Percentiles rank a stretch among this genome's conserved stretches.
Evolutionary conservation across 2,888 invertebrate genomes (phyloP).

Genomic region (Nephrocerus scutellatus): DNA sequence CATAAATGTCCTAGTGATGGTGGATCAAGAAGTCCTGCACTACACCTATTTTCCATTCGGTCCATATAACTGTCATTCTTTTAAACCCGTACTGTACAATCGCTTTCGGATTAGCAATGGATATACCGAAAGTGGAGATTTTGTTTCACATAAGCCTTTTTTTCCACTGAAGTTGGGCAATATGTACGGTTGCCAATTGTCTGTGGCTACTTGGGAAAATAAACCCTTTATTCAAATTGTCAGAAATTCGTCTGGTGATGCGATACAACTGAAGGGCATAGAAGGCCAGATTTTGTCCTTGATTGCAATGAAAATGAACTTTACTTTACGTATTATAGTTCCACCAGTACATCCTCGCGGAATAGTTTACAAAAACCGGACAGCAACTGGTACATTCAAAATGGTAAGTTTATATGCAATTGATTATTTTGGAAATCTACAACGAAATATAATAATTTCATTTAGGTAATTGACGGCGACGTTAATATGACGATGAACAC

Average conservation of each 20-base stretch:
- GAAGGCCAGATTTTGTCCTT: slow-evolving; percentile 35
- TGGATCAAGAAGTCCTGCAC: slow-evolving; percentile 25
- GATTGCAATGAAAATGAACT: slow-evolving; percentile 38
- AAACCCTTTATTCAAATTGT: slow-evolving; percentile 33
- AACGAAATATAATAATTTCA: not conserved
- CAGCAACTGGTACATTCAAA: slow-evolving; percentile 33
- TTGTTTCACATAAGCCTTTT: no score
- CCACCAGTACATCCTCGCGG: slow-evolving; percentile 26
- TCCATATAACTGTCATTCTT: slow-evolving; percentile 28
- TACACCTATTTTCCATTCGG: slow-evolving; percentile 40
- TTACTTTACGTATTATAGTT: slow-evolving; percentile 30
- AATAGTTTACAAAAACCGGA: slow-evolving; percentile 31
- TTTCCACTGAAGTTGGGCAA: slow-evolving; percentile 34
- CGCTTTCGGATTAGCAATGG: no score
- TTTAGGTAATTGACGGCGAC: slow-evolving; percentile 15
- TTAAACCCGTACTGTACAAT: slow-evolving; percentile 29
- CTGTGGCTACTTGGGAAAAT: slow-evolving; percentile 30
- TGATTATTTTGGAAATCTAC: not conserved
- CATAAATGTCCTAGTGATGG: slow-evolving; percentile 31
- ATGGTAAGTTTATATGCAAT: slow-evolving; percentile 33
- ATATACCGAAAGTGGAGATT: no score
- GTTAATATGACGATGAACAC: slow-evolving; percentile 18
- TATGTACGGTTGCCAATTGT: slow-evolving; percentile 35
- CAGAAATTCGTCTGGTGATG: no score
- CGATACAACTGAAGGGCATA: slow-evolving; percentile 39